Base-by-base conservation (phyloP, 2,797 vertebrate genomes). In the Dendrocincla fuliginosa region DNA sequence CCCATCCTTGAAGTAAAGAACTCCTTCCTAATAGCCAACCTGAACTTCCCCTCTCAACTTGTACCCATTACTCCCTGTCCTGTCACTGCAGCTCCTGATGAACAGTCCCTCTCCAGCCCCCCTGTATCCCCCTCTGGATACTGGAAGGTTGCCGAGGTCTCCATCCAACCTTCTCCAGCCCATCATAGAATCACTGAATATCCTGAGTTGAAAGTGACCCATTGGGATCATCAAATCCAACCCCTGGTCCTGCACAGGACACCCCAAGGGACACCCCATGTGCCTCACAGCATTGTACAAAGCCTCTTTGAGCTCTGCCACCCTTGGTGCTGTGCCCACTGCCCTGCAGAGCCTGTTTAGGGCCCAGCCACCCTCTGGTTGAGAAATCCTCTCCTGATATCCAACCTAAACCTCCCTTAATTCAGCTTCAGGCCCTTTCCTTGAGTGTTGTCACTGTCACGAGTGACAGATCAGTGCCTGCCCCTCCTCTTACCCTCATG, bases 11-110 rank as follows among this genome's bases (percentile, higher is more conserved):
- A 4, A 5, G 42, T 12, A 15, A 50, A 24, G 11, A 20, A 69
- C 0, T 42, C 55, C 15, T 55, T 30, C 3, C 25, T 35, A 9
- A 23, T 9, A 16, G 0, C 41, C 23, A 19, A 55, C 32, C 22
- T 1, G 33, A 42, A 55, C 10, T 28, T 28, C 9, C 32, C 5
- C 7, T n/a, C 35, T 47, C 41, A 8, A 1, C 35, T 35, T 47
- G 53, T 11, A 33, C 16, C 24, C 13, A 46, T 4, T 18, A 15
- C 24, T 27, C 11, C 69, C 33, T 63, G 14, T 28, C 33, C 25
- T 67, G 5, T 49, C 46, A 20, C n/a, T 49, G 47, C 25, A 49
- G 64, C 6, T 50, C 30, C 46, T 76, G 35, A 27, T 22, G 24
- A 33, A 41, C 2, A 50, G 35, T 41, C 23, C 13, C 30, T 41